Base-by-base conservation (phyloP, 2,797 vertebrate species). In the Lemur catta region DNA sequence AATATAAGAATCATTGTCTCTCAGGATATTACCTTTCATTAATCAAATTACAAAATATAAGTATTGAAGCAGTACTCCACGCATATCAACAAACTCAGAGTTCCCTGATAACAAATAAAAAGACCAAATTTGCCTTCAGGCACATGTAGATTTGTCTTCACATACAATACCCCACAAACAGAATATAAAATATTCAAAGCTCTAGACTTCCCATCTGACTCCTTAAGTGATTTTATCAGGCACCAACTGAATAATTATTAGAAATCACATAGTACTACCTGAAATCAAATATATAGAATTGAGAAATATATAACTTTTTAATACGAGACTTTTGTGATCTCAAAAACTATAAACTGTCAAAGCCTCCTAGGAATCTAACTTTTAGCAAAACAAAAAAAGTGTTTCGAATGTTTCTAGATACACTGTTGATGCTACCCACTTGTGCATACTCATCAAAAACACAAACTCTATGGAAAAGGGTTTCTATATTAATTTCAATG, bases 381-480 rank as follows among this genome's bases (percentile, higher is more conserved):
- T 97, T 96, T 75, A 91, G 63, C 67, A 96, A 89, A 93, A 90
- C 2, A 92, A 95, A 95, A 86, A 96, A 15, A 43, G 41, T 3
- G 2, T 8, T 97, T 81, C 88, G 43, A 35, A 79, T 80, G 33
- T 74, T 75, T 55, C 50, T 43, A 12, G 43, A 26, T 63, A n/a
- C 1, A 88, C 2, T 75, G 6, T 63, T 38, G 46, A 28, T 84
- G 33, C 8, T 79, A 74, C 1, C 14, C 28, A 72, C 12, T 81
- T 90, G 61, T n/a, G 50, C 22, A 38, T 48, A 86, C 18, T 82
- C 35, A 82, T 74, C 38, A 92, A 61, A 89, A 17, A 65, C 46
- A 86, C 14, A 89, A 84, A 81, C 8, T 89, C 9, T 67, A 84
- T 94, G 69, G 74, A 26, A 84, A 89, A 97, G 61, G 43, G 95